Evolutionary conservation across 2,113 vertebrate genomes (phyloP).

Genomic region (Phaethornis superciliosus): DNA sequence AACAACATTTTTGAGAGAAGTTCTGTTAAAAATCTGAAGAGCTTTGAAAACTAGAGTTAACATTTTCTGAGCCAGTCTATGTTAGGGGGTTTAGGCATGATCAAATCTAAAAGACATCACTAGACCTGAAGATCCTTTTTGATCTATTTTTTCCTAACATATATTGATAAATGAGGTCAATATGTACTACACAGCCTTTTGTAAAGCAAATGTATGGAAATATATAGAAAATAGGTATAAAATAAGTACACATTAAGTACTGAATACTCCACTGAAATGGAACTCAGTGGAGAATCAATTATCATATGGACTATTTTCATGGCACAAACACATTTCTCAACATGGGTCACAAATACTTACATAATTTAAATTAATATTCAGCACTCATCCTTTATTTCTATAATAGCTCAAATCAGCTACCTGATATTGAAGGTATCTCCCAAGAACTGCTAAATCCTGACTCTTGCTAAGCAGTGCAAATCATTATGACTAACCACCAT

Average conservation of each 20-base stretch:
- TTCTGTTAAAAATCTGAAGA: neutral
- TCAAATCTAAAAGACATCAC: neutral
- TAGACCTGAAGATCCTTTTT: neutral
- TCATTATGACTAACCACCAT: neutral
- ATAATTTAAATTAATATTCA: neutral
- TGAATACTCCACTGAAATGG: no score
- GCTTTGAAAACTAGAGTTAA: neutral
- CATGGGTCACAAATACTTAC: neutral
- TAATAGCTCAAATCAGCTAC: neutral
- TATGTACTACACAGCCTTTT: neutral
- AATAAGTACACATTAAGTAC: no score
- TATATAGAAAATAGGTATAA: neutral
- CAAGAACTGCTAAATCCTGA: neutral
- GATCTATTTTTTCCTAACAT: neutral
- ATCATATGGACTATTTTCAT: neutral
- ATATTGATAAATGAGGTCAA: neutral
- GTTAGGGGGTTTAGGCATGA: neutral
- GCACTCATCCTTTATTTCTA: neutral
- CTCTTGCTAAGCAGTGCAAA: neutral
- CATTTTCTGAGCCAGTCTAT: neutral
- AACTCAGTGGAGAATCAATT: neutral
- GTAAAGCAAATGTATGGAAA: neutral
- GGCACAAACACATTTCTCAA: neutral
- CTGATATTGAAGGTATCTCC: neutral
- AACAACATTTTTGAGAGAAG: neutral